phyloP scores from a whole-genome alignment of 2,888 invertebrate species.

The Eremobia ochroleuca region DNA sequence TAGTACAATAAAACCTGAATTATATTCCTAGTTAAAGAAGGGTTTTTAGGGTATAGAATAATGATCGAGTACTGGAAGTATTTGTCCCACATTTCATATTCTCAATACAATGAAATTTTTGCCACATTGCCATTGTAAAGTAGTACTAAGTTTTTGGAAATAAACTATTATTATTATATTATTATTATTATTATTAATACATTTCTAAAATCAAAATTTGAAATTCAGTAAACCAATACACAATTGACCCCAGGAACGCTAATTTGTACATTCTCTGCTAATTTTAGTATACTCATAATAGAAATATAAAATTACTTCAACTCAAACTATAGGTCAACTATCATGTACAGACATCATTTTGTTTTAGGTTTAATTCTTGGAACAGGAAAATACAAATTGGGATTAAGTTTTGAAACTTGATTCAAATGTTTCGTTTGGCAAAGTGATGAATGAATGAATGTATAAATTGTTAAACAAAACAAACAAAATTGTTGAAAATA shows the following conservation, averaged over 20 bases:
- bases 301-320: background rate
- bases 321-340: no score
- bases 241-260: slow-evolving; percentile 21
- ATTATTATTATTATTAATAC: no score
- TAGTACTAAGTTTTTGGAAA: no score
- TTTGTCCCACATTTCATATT: background rate
- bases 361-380: background rate
- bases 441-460: background rate
- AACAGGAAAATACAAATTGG: background rate
- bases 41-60: background rate
- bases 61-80: background rate
- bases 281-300: background rate
- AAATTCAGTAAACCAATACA: slow-evolving; percentile 20
- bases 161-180: no score
- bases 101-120: no score
- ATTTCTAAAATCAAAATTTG: no score
- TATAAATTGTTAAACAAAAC: background rate
- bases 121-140: no score
- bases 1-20: background rate
- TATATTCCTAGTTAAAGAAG: background rate
- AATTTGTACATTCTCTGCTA: slow-evolving; percentile 27
- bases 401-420: background rate
- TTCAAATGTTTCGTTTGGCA: background rate
- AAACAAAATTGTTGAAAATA: background rate
- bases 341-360: background rate